Percentiles rank a stretch among this genome's conserved stretches.
Evolutionary conservation across 1,140 invertebrate species (phyloP).

Genomic region (Spodoptera frugiperda): DNA sequence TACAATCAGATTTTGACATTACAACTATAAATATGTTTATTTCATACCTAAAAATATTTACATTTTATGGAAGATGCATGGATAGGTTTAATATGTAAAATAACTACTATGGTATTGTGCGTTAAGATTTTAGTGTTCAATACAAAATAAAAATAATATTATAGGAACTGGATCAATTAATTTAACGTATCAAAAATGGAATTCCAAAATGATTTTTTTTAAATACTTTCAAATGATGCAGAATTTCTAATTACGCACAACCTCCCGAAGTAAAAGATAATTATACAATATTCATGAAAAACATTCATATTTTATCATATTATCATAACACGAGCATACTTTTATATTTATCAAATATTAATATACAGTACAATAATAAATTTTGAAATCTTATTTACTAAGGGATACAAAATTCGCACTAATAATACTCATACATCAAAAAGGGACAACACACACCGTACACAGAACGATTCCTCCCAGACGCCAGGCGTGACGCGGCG

Average conservation of each 20-base stretch:
- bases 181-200: neutral
- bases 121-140: constrained; percentile 39
- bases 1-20: constrained; percentile 53
- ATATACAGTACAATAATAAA: constrained; percentile 78
- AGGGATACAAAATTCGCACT: constrained; percentile 81
- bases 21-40: constrained; percentile 54
- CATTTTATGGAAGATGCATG: constrained; percentile 56
- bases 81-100: constrained; percentile 31
- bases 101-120: constrained; percentile 46
- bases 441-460: constrained; percentile 60
- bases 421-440: constrained; percentile 79
- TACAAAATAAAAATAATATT: constrained; percentile 40
- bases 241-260: constrained; percentile 67
- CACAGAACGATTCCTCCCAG: constrained; percentile 47
- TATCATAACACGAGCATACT: constrained; percentile 64
- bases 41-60: constrained; percentile 58
- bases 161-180: constrained; percentile 33
- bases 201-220: neutral
- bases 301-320: constrained; percentile 70
- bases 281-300: constrained; percentile 71
- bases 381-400: constrained; percentile 81
- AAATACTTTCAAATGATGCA: constrained; percentile 28
- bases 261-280: constrained; percentile 74
- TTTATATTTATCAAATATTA: constrained; percentile 57
- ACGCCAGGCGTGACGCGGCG: neutral